Conservation (phyloP, 1,140 invertebrate genomes). For the Hyles euphorbiae region DNA sequence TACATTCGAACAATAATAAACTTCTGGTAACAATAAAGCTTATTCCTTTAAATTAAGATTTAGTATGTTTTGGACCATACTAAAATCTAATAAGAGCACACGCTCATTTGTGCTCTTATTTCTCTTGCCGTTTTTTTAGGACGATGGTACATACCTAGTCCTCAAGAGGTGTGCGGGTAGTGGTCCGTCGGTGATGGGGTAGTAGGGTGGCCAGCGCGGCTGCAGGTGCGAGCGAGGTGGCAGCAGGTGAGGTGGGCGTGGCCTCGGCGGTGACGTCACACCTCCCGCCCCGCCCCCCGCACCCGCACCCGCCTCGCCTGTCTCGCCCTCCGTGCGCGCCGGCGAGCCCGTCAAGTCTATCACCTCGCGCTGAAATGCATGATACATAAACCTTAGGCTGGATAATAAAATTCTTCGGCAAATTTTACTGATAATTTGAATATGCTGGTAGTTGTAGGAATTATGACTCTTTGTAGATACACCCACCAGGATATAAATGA, state of each 20-base stretch:
- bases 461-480: too few relatives aligned
- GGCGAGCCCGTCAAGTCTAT: constrained; percentile 53
- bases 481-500: too few relatives aligned
- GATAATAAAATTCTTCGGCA: too few relatives aligned
- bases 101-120: too few relatives aligned
- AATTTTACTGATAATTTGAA: too few relatives aligned
- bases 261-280: not conserved
- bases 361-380: constrained; percentile 37
- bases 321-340: constrained; percentile 12
- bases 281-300: constrained; percentile 10
- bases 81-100: too few relatives aligned
- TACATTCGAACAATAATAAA: too few relatives aligned
- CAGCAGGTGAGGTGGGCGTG: constrained; percentile 6
- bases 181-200: constrained; percentile 9
- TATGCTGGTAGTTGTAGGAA: too few relatives aligned
- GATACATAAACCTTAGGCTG: not conserved
- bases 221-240: not conserved
- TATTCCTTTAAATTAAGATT: too few relatives aligned
- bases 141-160: constrained; percentile 8
- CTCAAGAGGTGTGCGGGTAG: constrained; percentile 21
- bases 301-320: constrained; percentile 12
- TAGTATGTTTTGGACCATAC: too few relatives aligned
- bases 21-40: too few relatives aligned
- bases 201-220: constrained; percentile 1
- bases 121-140: too few relatives aligned